These are phyloP conservation scores for Pachycephus smyrnensis DNA, from an alignment of 2,888 invertebrate species.

Conservation along the genomic window DNA sequence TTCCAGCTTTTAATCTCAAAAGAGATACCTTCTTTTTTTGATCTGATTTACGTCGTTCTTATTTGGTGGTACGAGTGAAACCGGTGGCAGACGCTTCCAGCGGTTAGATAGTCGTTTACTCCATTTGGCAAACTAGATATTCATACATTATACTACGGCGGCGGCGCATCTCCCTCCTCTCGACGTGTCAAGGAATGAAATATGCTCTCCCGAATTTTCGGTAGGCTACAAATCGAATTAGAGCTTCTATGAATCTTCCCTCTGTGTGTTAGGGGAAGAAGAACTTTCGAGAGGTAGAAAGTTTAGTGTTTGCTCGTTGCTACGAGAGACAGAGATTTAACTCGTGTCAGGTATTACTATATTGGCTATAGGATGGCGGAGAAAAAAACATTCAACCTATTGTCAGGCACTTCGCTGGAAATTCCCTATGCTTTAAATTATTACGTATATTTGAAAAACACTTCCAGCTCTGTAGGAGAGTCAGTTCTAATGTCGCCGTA, in stretches of 20 bases:
- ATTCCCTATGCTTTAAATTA: not conserved
- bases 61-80: not conserved
- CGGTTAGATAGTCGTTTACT: conserved; percentile 29
- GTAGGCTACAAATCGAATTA: conserved; percentile 51
- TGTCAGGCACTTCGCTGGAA: not conserved
- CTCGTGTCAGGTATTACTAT: not conserved
- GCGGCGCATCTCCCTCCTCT: not conserved
- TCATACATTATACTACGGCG: conserved; percentile 7
- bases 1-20: conserved; percentile 8
- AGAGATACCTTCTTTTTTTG: conserved; percentile 6
- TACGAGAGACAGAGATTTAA: conserved; percentile 11
- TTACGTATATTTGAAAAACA: not conserved
- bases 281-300: conserved; percentile 25
- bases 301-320: conserved; percentile 20
- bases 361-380: not conserved
- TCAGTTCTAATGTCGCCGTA: not conserved
- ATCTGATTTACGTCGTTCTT: conserved; percentile 22
- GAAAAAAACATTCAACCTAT: not conserved
- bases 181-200: conserved; percentile 31
- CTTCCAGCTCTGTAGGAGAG: not conserved
- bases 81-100: conserved; percentile 4
- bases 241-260: conserved; percentile 47
- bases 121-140: conserved; percentile 40
- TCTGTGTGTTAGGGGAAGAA: not conserved
- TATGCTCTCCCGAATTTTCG: conserved; percentile 45